Evolutionary conservation across 2,888 invertebrate species (phyloP).

Genomic region (Eristalis intricaria): DNA sequence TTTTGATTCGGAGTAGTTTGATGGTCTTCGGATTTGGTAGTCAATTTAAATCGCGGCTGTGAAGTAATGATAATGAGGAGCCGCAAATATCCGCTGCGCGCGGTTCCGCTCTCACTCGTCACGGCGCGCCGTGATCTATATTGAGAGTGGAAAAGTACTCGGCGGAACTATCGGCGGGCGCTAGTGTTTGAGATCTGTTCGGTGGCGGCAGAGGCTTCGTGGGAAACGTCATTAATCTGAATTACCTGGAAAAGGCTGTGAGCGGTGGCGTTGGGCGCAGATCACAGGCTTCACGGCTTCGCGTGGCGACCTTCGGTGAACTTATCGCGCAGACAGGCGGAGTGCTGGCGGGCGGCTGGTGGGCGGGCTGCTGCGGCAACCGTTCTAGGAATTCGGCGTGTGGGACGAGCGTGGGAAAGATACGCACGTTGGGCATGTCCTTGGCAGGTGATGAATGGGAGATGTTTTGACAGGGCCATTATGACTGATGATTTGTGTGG

Average conservation of each 20-base stretch:
- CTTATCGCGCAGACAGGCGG: background rate
- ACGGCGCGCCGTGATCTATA: constrained; percentile 31
- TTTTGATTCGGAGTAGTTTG: constrained; percentile 17
- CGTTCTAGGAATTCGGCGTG: background rate
- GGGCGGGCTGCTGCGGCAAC: background rate
- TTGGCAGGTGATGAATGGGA: background rate
- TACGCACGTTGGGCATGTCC: background rate
- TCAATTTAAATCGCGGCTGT: constrained; percentile 41
- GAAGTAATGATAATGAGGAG: constrained; percentile 59
- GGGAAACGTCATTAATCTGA: constrained; percentile 20
- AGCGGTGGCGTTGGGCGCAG: background rate
- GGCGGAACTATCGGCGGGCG: background rate
- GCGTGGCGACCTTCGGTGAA: constrained; percentile 19
- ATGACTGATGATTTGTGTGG: background rate
- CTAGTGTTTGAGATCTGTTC: background rate
- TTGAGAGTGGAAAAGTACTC: constrained; percentile 49
- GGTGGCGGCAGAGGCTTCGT: background rate
- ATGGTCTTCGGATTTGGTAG: constrained; percentile 39
- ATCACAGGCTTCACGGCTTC: background rate
- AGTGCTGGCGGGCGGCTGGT: background rate
- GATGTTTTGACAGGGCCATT: background rate
- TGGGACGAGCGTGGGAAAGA: background rate
- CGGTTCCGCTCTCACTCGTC: background rate
- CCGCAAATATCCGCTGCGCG: constrained; percentile 5
- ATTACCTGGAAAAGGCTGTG: constrained; percentile 21